Evolutionary conservation across 2,113 vertebrate species (phyloP).

Genomic region (Psephotus haematonotus): DNA sequence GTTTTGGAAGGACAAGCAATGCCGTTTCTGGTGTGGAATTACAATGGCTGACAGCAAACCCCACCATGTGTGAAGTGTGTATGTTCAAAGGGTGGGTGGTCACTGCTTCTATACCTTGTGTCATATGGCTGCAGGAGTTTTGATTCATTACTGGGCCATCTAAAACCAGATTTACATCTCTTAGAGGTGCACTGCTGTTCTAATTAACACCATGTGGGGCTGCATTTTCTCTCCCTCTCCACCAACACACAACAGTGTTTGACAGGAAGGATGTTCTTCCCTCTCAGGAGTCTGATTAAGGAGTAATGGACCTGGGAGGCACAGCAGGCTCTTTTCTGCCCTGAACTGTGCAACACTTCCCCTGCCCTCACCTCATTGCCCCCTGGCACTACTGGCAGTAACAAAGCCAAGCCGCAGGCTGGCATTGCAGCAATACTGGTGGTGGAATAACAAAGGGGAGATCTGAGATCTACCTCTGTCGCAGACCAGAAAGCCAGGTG

Average conservation of each 20-base stretch:
- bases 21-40: not conserved
- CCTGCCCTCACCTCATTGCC: not conserved
- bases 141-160: not conserved
- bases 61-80: rapidly evolving
- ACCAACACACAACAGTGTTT: not conserved
- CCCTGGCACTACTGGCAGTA: not conserved
- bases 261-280: not conserved
- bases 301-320: rapidly evolving
- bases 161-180: not conserved
- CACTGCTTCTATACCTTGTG: not conserved
- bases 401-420: not conserved
- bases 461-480: not conserved
- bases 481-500: not conserved
- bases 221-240: not conserved
- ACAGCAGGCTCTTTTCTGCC: not conserved
- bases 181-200: not conserved
- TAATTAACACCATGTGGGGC: not conserved
- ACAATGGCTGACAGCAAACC: not conserved
- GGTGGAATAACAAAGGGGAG: rapidly evolving
- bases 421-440: not conserved
- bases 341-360: not conserved
- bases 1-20: not conserved
- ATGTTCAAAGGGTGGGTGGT: not conserved
- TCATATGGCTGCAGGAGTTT: not conserved
- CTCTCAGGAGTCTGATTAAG: not conserved